Evolutionary conservation across 1,140 invertebrate genomes (phyloP), one percentile per base, ranked within the genome.

Genomic region (Dinothrombium tinctorium): DNA sequence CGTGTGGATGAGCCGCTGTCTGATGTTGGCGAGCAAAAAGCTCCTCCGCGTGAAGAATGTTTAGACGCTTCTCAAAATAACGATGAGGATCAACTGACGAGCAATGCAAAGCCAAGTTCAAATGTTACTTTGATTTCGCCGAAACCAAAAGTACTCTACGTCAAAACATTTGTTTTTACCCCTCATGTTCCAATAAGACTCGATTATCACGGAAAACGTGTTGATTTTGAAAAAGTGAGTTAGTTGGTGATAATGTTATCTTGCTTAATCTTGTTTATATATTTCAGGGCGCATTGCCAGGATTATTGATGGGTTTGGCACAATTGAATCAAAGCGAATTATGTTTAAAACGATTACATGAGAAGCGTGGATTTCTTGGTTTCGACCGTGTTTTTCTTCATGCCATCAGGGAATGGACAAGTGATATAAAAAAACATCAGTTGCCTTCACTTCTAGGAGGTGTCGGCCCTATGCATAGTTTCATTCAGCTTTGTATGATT

Each of bases 361-460:
- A 86, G 57, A 60, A 63, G 46, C 62, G 68, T 51, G 76, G 83
- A 8, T 56, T 94, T 5, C 60, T 92, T 8, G 87, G 87, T 2
- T 59, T 82, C 23, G 77, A 89, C 49, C 81, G 77, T 53, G 55
- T 96, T 2, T 54, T 87, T 8, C 64, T 68, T 9, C 86, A 72
- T 63, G 64, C 76, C 6, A 53, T 79, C 4, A 70, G 73, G 46
- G 86, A 95, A 56, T 98, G 90, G 90, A 54, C 86, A 4, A 69
- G 73, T 45, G 89, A 96, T 57, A 94, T 96, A 38, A 82, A 79
- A 49, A 75, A 76, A 35, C 81, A 83, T 59, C 90, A 95, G 58
- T 58, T 95, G n/a, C 80, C 82, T 0, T 76, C 73, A 50, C 63
- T 96, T 23, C 63, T 96, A 8, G 78, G 81, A 37, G 86, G 89